Base-by-base conservation (phyloP, 2,113 vertebrate genomes). In the Podarcis muralis region DNA sequence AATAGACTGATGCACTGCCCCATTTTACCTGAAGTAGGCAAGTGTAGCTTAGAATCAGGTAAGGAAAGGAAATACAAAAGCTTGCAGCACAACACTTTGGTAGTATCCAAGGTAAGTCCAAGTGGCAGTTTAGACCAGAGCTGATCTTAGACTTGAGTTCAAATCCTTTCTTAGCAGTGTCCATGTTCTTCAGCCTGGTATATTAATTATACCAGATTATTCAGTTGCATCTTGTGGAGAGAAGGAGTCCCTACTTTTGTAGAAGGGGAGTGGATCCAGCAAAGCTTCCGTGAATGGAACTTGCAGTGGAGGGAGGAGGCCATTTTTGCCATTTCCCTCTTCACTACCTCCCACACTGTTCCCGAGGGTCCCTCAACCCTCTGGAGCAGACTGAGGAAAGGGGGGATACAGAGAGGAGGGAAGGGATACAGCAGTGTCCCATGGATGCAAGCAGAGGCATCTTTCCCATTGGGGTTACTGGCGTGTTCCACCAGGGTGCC, bases 401-500 rank as follows among this genome's bases (percentile, higher is more conserved):
- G 81, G n/a, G 53, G 48, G 9, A 53, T 53, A 53, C 48, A 37
- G 6, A 43, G 23, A 83, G 37, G 32, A 80, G 48, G n/a, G 30
- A 48, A 22, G 48, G 16, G 57, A 32, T n/a, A 6, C 15, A 25
- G 7, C 48, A 57, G 48, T 53, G 53, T 2, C 48, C 2, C 30
- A 80, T 80, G 66, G 66, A 69, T 69, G 43, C 43, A 48, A 48
- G 48, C 48, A 48, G 48, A 48, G 9, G 8, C 9, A 0, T 48
- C 48, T 48, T 48, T 48, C 48, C 48, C 48, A 48, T 11, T 11
- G 48, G 48, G 9, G 8, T 48, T 48, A 48, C 8, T 48, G 48
- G 48, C 0, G 9, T 2, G 9, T 48, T 11, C 8, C 8, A 0
- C 9, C 48, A 48, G 48, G 9, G 48, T 1, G 9, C 9, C 48